phyloP scores from a whole-genome alignment of 2,888 invertebrate genomes.

The Diabrotica balteata region DNA sequence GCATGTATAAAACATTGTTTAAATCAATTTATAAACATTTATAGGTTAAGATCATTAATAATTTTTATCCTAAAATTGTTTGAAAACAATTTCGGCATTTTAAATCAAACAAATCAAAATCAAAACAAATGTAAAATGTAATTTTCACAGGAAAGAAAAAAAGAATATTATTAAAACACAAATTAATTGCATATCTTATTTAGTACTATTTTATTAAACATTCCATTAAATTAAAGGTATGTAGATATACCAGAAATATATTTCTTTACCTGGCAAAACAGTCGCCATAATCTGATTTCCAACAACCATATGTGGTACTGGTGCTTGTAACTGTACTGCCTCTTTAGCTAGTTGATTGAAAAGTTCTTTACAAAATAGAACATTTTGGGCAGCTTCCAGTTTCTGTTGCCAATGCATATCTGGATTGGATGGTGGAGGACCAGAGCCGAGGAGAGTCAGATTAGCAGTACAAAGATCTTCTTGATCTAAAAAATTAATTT shows the following conservation, averaged over 20 bases:
- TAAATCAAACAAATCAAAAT: no score
- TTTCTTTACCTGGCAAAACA: slow-evolving; percentile 76
- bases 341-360: slow-evolving; percentile 94
- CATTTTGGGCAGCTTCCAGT: slow-evolving; percentile 96
- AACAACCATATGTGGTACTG: slow-evolving; percentile 95
- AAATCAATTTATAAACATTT: no score
- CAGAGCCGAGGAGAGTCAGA: slow-evolving; percentile 78
- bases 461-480: slow-evolving; percentile 88
- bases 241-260: neutral
- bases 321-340: slow-evolving; percentile 90
- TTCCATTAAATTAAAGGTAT: no score
- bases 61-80: no score
- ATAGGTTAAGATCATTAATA: no score
- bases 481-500: slow-evolving; percentile 69
- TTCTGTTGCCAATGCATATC: slow-evolving; percentile 94
- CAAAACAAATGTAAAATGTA: no score
- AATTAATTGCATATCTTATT: no score
- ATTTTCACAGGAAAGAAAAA: no score
- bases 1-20: no score
- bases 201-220: no score
- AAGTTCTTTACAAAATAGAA: slow-evolving; percentile 94
- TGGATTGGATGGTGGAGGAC: slow-evolving; percentile 74
- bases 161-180: no score
- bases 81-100: no score
- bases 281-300: slow-evolving; percentile 97